Conservation (phyloP, 1,140 invertebrate species). For the Ceratoteleas bidentatus region DNA sequence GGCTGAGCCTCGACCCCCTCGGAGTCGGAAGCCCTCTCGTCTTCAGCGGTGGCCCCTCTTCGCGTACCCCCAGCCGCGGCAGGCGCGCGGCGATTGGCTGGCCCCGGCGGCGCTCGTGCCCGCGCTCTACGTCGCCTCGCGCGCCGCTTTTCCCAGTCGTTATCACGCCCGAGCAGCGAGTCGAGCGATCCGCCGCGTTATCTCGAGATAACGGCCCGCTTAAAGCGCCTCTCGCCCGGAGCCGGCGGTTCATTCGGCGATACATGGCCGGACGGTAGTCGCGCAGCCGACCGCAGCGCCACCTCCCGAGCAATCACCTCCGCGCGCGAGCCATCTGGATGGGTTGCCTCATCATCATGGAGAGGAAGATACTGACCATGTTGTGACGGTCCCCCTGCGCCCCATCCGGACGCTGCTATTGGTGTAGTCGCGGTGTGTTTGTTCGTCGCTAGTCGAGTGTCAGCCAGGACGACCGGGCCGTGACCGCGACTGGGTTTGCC, state of each 20-base stretch:
- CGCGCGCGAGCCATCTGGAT: conserved; percentile 20
- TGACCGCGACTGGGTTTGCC: not conserved
- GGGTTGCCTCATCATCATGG: conserved; percentile 43
- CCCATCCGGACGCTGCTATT: conserved; percentile 27
- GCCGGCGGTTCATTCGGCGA: conserved; percentile 15
- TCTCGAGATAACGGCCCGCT: conserved; percentile 14
- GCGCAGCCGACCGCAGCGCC: not conserved
- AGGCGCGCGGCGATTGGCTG: conserved; percentile 13
- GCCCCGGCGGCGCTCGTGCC: conserved; percentile 11
- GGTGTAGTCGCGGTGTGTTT: conserved; percentile 8
- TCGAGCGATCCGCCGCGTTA: conserved; percentile 8
- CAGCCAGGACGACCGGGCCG: not conserved
- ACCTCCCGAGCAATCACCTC: not conserved
- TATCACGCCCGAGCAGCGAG: conserved; percentile 21
- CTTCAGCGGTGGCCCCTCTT: no score
- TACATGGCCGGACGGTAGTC: not conserved
- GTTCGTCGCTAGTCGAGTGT: not conserved
- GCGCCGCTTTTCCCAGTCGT: conserved; percentile 31
- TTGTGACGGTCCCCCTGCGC: conserved; percentile 34
- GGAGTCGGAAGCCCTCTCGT: no score
- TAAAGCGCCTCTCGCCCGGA: conserved; percentile 19
- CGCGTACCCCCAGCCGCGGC: conserved; percentile 24
- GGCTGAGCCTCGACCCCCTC: no score
- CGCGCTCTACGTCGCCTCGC: conserved; percentile 2
- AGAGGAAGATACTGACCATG: conserved; percentile 51